phyloP scores from a whole-genome alignment of 1,140 invertebrate genomes.

The Pemphigus obesinymphae region DNA sequence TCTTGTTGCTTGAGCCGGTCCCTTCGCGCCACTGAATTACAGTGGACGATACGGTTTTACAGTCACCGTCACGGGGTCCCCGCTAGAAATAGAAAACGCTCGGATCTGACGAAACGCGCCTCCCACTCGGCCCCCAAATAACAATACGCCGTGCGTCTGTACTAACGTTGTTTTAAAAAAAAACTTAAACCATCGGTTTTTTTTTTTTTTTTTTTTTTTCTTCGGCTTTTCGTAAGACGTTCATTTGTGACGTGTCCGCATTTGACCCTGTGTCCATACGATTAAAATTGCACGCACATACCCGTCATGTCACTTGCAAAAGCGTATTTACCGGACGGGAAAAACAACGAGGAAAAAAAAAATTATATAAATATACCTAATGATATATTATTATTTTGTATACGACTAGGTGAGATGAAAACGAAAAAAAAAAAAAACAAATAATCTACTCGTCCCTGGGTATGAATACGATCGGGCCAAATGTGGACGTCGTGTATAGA shows the following conservation, averaged over 20 bases:
- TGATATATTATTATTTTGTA: no score
- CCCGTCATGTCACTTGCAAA: neutral
- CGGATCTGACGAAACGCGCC: conserved; percentile 29
- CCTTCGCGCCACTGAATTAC: conserved; percentile 37
- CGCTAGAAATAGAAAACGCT: conserved; percentile 39
- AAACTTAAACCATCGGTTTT: neutral
- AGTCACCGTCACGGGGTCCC: neutral
- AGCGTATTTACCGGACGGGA: neutral
- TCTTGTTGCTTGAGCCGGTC: conserved; percentile 36
- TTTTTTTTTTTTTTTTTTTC: neutral
- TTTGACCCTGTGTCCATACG: neutral
- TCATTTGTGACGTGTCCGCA: conserved; percentile 3
- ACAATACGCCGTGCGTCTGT: neutral
- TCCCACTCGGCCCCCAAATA: conserved; percentile 26
- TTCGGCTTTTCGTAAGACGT: neutral
- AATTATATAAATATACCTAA: neutral
- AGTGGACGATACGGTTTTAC: neutral
- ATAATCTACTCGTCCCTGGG: neutral
- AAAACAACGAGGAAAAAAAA: neutral
- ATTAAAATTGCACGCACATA: neutral
- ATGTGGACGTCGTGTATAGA: neutral
- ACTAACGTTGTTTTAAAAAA: neutral
- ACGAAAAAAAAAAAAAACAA: no score
- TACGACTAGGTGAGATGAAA: no score
- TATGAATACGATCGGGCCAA: neutral